Percentiles rank a stretch among this genome's conserved stretches.
These are phyloP conservation scores for Varanus salvator DNA, from an alignment of 2,113 vertebrate species.

Conservation along the genomic window DNA sequence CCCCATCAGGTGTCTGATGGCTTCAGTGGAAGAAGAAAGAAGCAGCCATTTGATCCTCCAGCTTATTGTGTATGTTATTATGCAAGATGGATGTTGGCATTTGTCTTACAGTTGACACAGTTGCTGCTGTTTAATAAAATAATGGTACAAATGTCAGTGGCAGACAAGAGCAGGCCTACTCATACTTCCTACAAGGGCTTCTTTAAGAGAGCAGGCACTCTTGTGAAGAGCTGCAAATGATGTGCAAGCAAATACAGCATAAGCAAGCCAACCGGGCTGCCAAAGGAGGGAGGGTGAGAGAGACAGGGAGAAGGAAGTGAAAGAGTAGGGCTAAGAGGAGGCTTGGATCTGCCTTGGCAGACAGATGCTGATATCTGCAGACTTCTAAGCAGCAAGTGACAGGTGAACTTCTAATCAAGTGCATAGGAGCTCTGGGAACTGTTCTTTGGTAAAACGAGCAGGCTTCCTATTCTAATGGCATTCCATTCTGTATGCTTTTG, in stretches of 20 bases:
- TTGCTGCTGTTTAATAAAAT: background rate
- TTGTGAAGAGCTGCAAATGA: background rate
- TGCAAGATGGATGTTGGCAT: no score
- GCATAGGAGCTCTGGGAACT: background rate
- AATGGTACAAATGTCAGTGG: background rate
- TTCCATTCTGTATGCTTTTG: slow-evolving; percentile 3
- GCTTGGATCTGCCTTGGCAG: background rate
- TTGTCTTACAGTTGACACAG: no score
- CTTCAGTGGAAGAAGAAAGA: no score
- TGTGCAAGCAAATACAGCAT: background rate
- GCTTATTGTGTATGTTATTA: no score
- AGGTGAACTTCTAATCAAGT: background rate
- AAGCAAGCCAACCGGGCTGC: no score
- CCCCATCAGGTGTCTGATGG: no score
- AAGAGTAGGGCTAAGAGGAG: no score
- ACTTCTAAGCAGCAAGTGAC: background rate
- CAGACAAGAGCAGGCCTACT: background rate
- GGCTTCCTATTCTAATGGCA: background rate
- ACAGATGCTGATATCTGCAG: background rate
- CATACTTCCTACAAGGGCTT: background rate
- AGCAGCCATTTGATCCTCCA: no score
- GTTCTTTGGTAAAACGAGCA: background rate
- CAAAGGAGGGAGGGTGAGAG: background rate
- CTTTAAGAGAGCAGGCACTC: background rate
- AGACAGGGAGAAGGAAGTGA: background rate